Conservation (phyloP, 1,140 invertebrate species). For the Wiebesia pumilae region DNA sequence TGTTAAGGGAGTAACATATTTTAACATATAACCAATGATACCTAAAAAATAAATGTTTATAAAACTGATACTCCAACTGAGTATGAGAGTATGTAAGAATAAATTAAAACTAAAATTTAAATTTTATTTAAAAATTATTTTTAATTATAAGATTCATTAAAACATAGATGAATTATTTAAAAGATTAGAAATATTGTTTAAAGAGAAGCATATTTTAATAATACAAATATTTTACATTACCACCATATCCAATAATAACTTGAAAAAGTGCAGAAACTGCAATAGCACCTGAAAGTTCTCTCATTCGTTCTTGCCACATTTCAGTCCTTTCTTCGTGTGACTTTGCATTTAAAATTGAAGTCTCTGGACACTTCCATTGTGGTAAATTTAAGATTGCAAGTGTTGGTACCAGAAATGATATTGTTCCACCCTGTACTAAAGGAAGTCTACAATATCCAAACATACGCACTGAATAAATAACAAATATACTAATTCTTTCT, state of each 20-base stretch:
- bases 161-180: neutral
- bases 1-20: constrained; percentile 86
- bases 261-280: constrained; percentile 88
- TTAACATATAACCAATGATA: constrained; percentile 82
- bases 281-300: constrained; percentile 89
- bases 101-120: constrained; percentile 1
- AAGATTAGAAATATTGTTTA: neutral
- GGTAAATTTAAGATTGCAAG: constrained; percentile 88
- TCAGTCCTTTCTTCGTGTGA: constrained; percentile 77
- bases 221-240: constrained; percentile 58
- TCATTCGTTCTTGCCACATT: constrained; percentile 87
- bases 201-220: neutral
- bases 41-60: constrained; percentile 72
- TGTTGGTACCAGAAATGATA: constrained; percentile 89
- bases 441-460: constrained; percentile 75
- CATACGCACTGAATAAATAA: neutral
- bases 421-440: constrained; percentile 87
- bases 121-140: neutral
- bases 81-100: neutral
- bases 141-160: neutral
- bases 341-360: constrained; percentile 76
- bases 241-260: constrained; percentile 82
- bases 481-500: neutral
- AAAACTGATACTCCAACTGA: neutral
- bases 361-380: constrained; percentile 84